Evolutionary conservation across 2,888 invertebrate genomes (phyloP).

Genomic region (Phymatocera aterrima): DNA sequence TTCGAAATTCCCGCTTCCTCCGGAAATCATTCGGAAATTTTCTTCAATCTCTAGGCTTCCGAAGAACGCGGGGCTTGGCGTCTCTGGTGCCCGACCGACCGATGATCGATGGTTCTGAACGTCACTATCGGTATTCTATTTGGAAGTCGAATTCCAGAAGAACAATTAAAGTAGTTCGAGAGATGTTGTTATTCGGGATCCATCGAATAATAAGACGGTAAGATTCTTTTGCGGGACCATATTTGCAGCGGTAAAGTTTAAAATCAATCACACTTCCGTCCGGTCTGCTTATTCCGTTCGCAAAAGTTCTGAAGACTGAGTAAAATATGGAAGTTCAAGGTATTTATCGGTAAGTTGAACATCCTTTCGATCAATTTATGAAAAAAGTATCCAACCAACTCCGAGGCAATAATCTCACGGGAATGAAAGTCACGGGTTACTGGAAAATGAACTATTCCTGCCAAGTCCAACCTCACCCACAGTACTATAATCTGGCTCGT

Average conservation of each 20-base stretch:
- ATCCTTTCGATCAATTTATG: background rate
- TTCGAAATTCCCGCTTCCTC: too few relatives aligned
- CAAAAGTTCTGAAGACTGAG: background rate
- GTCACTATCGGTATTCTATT: background rate
- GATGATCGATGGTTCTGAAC: background rate
- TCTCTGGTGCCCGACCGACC: background rate
- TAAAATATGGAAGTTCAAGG: slow-evolving; percentile 6
- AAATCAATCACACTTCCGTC: slow-evolving; percentile 1
- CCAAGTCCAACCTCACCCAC: background rate
- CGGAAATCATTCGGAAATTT: too few relatives aligned
- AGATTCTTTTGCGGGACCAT: background rate
- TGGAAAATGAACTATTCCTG: background rate
- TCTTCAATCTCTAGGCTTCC: too few relatives aligned
- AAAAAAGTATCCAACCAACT: too few relatives aligned
- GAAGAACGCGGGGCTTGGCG: too few relatives aligned
- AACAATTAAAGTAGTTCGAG: background rate
- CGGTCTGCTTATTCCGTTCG: background rate
- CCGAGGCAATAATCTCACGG: background rate
- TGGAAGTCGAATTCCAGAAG: background rate
- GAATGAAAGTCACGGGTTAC: background rate
- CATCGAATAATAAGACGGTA: background rate
- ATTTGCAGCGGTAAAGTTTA: background rate
- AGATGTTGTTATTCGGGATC: background rate
- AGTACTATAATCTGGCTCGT: slow-evolving; percentile 2
- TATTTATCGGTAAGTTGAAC: background rate